Conservation (phyloP, 1,140 invertebrate genomes). For the Aphaenogaster rudis region DNA sequence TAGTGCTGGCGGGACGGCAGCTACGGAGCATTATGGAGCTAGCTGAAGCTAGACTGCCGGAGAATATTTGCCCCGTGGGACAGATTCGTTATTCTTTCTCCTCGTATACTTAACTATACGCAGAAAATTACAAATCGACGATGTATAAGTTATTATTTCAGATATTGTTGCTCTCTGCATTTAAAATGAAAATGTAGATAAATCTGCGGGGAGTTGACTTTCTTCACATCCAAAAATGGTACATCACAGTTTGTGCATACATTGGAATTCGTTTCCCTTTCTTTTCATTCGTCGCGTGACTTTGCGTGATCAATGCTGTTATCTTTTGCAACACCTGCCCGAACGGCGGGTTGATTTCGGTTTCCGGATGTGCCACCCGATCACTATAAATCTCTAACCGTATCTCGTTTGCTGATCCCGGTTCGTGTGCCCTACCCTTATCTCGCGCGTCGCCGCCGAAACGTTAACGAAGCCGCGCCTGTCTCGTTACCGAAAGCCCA, state of each 20-base stretch:
- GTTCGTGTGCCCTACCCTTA: neutral
- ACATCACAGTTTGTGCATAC: neutral
- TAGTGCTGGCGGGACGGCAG: neutral
- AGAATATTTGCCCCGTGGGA: constrained; percentile 25
- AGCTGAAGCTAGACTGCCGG: neutral
- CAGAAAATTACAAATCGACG: constrained; percentile 20
- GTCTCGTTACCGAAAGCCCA: neutral
- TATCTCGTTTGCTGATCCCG: constrained; percentile 9
- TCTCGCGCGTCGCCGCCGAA: constrained; percentile 13
- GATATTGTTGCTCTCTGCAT: neutral
- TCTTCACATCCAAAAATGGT: neutral
- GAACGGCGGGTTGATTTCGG: neutral
- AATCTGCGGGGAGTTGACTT: neutral
- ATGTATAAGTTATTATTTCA: constrained; percentile 13
- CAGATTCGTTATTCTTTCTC: constrained; percentile 21
- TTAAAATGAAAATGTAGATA: neutral
- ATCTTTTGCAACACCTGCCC: neutral
- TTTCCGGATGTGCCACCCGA: constrained; percentile 1
- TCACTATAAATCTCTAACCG: neutral
- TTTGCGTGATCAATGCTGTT: neutral
- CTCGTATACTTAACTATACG: neutral
- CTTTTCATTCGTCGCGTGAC: neutral
- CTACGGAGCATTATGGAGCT: constrained; percentile 3
- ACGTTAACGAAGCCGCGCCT: constrained; percentile 10
- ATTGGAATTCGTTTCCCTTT: neutral